Evolutionary conservation across 2,113 vertebrate genomes (phyloP), one percentile per base, ranked within the genome.

Genomic region (Glaucidium brasilianum): DNA sequence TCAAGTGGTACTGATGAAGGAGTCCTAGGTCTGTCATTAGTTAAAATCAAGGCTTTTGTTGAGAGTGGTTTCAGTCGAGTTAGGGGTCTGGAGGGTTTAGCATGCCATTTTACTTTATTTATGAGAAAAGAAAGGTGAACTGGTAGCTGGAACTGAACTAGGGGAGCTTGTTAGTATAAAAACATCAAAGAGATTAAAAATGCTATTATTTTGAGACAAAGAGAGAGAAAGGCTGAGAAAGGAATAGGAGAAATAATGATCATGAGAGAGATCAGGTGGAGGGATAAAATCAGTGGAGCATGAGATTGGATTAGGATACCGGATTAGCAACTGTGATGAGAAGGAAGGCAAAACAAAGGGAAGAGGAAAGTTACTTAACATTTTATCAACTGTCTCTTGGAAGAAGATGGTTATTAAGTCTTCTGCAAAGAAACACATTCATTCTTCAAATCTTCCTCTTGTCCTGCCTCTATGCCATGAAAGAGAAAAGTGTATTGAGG

Each of bases 291-390:
- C 75, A 88, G 56, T 50, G n/a, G 41, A 47, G 47, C 41, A 45
- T 83, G 75, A 83, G 58, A 94, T 59, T 91, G 79, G 92, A 92
- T 95, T 91, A 85, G 16, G 37, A 45, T 53, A 59, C 8, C 27
- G 74, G 35, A 82, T 71, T 62, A 75, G 2, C 50, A 74, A 88
- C 45, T 88, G 52, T 53, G 22, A 66, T 39, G 62, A 78, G 37
- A 68, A 5, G 23, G 23, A 94, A 81, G 4, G 27, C 8, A 82
- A 78, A 8, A 74, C 56, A 75, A 88, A 78, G 6, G 15, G 18
- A 84, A 75, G 18, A 82, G 6, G 5, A 29, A 88, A 72, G 47
- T 50, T 92, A 30, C 15, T 59, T 66, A 53, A 62, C 9, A 35
- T 49, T 77, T 85, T 66, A 77, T 37, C 10, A 39, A 0, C 63